Base-by-base conservation (phyloP, 35 echinoderm and acorn worm genomes). In the Ophioderma brevispina region DNA sequence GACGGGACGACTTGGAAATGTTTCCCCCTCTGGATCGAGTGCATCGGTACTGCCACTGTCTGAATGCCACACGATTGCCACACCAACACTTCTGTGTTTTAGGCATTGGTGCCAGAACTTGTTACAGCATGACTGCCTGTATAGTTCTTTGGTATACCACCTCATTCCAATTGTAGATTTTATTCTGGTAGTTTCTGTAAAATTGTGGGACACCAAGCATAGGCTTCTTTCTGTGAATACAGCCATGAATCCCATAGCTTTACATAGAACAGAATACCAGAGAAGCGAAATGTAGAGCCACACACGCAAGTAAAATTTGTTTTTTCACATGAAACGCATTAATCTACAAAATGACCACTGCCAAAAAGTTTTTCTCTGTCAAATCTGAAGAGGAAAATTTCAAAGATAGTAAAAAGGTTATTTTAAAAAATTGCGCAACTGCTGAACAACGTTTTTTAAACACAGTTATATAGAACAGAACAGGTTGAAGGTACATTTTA, bases 121-220 rank as follows among this genome's bases (percentile, higher is more conserved):
- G n/a, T 63, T n/a, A 63, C n/a, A 15, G 14, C 14, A 14, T 63
- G n/a, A 63, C 14, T 14, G 55, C n/a, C n/a, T 63, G 14, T 63
- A 15, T 63, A 15, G 14, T 63, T 63, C 55, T 15, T 63, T 63
- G 55, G 75, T n/a, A 2, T n/a, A 33, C 83, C 81, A 95, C 97
- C 97, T 99, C 97, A 99, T 99, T 64, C 97, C 97, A 36, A 90
- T 76, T 33, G 97, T 99, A 80, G 97, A 99, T 82, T n/a, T 93
- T 90, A 83, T 99, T 99, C 81, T 91, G 86, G 39, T 87, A 92
- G 46, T 99, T 99, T 39, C 85, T 85, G 64, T 99, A 99, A 56
- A 99, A 99, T 70, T 99, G 97, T 13, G 97, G 97, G 14, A 92
- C 88, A 36, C 97, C 97, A 10, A 99, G 80, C 87, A 99, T 92